These are phyloP conservation scores for Drosophila barbarae DNA, from an alignment of 2,888 invertebrate genomes.

Conservation along the genomic window DNA sequence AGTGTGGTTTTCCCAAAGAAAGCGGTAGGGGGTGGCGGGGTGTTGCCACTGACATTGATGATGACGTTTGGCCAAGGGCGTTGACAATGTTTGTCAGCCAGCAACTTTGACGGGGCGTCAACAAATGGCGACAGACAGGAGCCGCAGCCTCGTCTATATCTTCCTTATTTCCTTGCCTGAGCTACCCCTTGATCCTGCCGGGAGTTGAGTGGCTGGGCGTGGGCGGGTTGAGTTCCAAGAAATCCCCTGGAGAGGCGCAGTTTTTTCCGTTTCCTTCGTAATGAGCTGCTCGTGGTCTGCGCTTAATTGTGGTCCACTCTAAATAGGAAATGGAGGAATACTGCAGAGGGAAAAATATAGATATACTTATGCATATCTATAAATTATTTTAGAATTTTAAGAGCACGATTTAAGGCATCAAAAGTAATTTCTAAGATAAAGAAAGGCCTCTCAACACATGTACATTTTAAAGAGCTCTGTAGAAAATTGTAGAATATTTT, in stretches of 20 bases:
- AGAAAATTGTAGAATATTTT: neutral
- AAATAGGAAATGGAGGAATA: neutral
- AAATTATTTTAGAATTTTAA: neutral
- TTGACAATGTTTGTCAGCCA: conserved; percentile 69
- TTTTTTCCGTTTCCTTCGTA: conserved; percentile 11
- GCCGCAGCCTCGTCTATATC: conserved; percentile 21
- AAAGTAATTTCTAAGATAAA: neutral
- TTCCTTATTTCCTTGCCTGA: neutral
- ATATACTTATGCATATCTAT: too few species aligned
- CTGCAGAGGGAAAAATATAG: neutral
- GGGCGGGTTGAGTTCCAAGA: conserved; percentile 22
- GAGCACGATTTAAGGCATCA: neutral
- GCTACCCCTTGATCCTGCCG: neutral
- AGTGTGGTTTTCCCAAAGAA: neutral
- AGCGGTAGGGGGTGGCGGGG: conserved; percentile 5
- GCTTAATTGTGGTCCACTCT: conserved; percentile 38
- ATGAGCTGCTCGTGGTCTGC: conserved; percentile 40
- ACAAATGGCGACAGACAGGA: conserved; percentile 40
- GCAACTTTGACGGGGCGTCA: conserved; percentile 39
- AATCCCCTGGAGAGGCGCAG: conserved; percentile 19
- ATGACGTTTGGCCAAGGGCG: conserved; percentile 65
- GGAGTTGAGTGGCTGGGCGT: conserved; percentile 18
- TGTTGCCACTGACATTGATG: conserved; percentile 65
- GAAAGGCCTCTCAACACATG: fast-evolving
- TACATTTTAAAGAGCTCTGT: neutral